Evolutionary conservation across 1,140 invertebrate genomes (phyloP).

Genomic region (Uloborus diversus): DNA sequence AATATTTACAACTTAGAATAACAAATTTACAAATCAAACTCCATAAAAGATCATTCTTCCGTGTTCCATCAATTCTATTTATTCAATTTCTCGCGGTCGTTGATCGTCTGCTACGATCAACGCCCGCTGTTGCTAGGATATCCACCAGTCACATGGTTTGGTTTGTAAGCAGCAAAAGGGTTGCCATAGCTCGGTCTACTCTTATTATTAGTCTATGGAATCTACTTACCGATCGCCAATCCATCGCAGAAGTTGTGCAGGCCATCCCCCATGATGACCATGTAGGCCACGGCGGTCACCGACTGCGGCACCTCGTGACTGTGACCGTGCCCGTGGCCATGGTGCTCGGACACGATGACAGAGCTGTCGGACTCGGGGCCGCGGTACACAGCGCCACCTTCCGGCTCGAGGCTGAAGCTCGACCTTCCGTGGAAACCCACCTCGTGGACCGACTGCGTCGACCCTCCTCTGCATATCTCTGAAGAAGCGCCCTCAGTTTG

Average conservation of each 20-base stretch:
- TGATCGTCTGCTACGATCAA: too few species aligned
- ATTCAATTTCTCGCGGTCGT: too few species aligned
- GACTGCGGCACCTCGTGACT: slow-evolving; percentile 83
- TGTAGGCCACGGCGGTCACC: slow-evolving; percentile 78
- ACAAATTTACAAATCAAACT: too few species aligned
- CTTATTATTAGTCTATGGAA: too few species aligned
- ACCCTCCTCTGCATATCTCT: slow-evolving; percentile 76
- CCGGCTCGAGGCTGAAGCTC: slow-evolving; percentile 45
- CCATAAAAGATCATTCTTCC: too few species aligned
- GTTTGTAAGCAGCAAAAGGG: too few species aligned
- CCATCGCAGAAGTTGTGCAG: slow-evolving; percentile 93
- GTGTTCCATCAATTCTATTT: too few species aligned
- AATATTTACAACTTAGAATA: too few species aligned
- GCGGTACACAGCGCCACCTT: slow-evolving; percentile 2
- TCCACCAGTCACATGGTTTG: too few species aligned
- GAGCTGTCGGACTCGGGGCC: slow-evolving; percentile 58
- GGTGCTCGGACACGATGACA: slow-evolving; percentile 68
- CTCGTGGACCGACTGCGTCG: slow-evolving; percentile 37
- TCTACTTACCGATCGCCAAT: slow-evolving; percentile 80
- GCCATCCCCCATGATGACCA: slow-evolving; percentile 95
- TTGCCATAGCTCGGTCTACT: too few species aligned
- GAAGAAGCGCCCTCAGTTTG: slow-evolving; percentile 26
- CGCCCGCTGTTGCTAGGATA: too few species aligned
- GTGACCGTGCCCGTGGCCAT: slow-evolving; percentile 86
- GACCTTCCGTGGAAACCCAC: slow-evolving; percentile 37